Conservation (phyloP, 2,113 vertebrate genomes). For the Leptodactylus fuscus region DNA sequence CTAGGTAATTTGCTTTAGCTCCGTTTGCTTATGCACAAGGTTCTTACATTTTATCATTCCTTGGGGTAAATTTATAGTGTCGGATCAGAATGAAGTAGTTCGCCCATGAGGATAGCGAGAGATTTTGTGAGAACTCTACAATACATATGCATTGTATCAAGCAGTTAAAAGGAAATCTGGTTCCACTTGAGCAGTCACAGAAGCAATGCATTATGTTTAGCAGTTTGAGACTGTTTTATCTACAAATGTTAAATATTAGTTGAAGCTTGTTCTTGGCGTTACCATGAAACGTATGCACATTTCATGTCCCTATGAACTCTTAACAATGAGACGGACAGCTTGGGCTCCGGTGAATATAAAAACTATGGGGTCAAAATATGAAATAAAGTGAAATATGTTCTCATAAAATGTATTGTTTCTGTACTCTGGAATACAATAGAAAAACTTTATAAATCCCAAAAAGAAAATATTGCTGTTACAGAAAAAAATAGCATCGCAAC, state of each 20-base stretch:
- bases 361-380: too few species aligned
- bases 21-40: neutral
- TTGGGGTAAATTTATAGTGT: neutral
- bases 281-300: neutral
- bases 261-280: neutral
- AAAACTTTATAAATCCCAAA: too few species aligned
- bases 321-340: neutral
- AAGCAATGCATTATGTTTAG: conserved; percentile 28
- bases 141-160: conserved; percentile 23
- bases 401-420: too few species aligned
- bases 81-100: neutral
- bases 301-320: neutral
- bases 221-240: neutral
- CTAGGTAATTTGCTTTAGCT: neutral
- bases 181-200: conserved; percentile 23
- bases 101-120: neutral
- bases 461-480: too few species aligned
- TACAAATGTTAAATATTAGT: conserved; percentile 21
- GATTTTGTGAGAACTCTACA: neutral
- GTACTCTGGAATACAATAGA: too few species aligned
- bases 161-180: conserved; percentile 26
- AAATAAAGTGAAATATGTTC: too few species aligned
- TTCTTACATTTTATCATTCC: conserved; percentile 34
- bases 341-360: neutral
- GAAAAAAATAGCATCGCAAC: too few species aligned